Conservation (phyloP, 2,797 vertebrate genomes). For the Danio choprae region DNA sequence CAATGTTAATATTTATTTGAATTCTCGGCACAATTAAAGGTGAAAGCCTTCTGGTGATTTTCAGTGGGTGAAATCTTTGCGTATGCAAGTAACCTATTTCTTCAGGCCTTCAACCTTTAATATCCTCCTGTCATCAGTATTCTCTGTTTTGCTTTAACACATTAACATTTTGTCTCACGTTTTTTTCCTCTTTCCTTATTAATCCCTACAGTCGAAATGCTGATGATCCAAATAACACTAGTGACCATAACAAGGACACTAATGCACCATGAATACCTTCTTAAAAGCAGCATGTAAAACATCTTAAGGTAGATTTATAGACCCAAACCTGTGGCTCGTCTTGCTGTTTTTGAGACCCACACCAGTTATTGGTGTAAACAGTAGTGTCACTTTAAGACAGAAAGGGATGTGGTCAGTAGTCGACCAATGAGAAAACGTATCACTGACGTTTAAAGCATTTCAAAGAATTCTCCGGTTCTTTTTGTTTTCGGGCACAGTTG, state of each 20-base stretch:
- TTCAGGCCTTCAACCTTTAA: conserved; percentile 69
- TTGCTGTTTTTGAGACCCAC: conserved; percentile 94
- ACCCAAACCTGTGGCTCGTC: conserved; percentile 85
- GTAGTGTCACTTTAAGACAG: conserved; percentile 30
- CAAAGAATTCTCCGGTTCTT: conserved; percentile 27
- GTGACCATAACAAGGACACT: conserved; percentile 79
- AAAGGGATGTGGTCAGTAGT: conserved; percentile 18
- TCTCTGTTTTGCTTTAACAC: conserved; percentile 58
- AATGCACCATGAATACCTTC: conserved; percentile 78
- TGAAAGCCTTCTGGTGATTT: conserved; percentile 58
- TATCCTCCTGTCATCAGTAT: conserved; percentile 41
- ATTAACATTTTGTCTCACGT: conserved; percentile 61
- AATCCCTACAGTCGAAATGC: conserved; percentile 98
- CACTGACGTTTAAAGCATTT: conserved; percentile 24
- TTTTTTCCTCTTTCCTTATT: conserved; percentile 64
- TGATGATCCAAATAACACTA: conserved; percentile 75
- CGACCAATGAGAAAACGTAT: conserved; percentile 1
- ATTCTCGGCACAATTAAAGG: conserved; percentile 64
- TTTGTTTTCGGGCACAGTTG: conserved; percentile 24
- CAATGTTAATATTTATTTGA: conserved; percentile 39
- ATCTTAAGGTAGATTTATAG: conserved; percentile 54
- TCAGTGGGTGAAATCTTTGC: conserved; percentile 34
- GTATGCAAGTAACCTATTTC: conserved; percentile 3
- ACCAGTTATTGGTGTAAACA: conserved; percentile 80
- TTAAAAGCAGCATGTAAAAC: conserved; percentile 47